Percentiles rank a stretch among this genome's conserved stretches.
These are phyloP conservation scores for Mola mola DNA, from an alignment of 2,113 vertebrate species.

Conservation along the genomic window DNA sequence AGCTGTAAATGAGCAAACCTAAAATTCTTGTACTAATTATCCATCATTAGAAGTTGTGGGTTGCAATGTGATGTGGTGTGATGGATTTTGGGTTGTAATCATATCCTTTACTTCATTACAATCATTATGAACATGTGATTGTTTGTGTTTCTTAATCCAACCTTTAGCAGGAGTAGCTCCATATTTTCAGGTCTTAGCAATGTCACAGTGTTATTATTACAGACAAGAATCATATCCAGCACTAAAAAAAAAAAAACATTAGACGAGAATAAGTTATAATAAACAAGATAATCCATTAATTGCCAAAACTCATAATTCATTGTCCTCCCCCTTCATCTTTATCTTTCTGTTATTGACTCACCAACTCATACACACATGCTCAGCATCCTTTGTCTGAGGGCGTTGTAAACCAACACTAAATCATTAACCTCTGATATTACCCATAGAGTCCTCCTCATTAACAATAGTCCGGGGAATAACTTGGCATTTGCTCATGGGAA, in stretches of 20 bases:
- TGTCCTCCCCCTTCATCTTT: constrained; percentile 11
- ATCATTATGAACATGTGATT: too few relatives aligned
- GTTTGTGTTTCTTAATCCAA: not conserved
- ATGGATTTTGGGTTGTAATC: too few relatives aligned
- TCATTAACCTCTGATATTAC: constrained; percentile 75
- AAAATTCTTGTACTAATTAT: too few relatives aligned
- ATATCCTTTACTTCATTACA: too few relatives aligned
- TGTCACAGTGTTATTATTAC: not conserved
- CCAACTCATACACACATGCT: constrained; percentile 9
- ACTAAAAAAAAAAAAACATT: not conserved
- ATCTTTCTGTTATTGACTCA: constrained; percentile 25
- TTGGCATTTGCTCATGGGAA: constrained; percentile 69
- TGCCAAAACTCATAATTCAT: constrained; percentile 22
- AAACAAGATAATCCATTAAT: constrained; percentile 1
- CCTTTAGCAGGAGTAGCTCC: not conserved
- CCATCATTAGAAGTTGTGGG: too few relatives aligned
- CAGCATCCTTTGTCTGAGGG: constrained; percentile 41
- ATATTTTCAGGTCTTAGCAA: not conserved
- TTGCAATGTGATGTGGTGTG: too few relatives aligned
- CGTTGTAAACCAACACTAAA: constrained; percentile 69
- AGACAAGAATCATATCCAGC: not conserved
- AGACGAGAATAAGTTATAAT: not conserved
- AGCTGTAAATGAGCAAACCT: too few relatives aligned
- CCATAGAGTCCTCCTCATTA: constrained; percentile 72
- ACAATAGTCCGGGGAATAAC: constrained; percentile 60